Evolutionary conservation across 2,113 vertebrate genomes (phyloP).

Genomic region (Phoenicopterus ruber): DNA sequence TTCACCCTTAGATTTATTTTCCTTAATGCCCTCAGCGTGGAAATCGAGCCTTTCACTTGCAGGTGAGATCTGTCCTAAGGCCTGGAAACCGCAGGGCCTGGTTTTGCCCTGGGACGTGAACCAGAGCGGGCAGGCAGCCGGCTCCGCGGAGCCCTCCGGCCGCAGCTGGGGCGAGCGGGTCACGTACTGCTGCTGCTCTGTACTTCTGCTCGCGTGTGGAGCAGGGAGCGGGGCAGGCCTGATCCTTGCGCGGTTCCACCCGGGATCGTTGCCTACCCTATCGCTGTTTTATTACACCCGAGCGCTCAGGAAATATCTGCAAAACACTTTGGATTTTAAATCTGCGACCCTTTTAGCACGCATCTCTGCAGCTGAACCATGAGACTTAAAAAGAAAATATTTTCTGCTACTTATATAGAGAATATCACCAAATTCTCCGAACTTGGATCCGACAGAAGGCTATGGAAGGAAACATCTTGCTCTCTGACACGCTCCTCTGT

Average conservation of each 20-base stretch:
- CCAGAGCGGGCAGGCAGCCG: not conserved
- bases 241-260: not conserved
- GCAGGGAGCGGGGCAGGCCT: not conserved
- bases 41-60: fast-evolving
- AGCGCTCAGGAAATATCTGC: not conserved
- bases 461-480: not conserved
- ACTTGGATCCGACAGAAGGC: not conserved
- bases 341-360: not conserved
- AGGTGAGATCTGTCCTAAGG: not conserved
- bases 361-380: not conserved
- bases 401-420: not conserved
- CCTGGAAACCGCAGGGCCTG: not conserved
- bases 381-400: not conserved
- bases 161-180: not conserved
- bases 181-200: not conserved
- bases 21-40: not conserved
- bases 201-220: not conserved
- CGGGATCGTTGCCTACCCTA: not conserved
- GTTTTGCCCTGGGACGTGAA: not conserved
- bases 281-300: fast-evolving
- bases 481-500: not conserved
- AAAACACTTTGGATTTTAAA: not conserved
- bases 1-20: fast-evolving
- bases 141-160: not conserved
- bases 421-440: not conserved